These are phyloP conservation scores for Nycteola revayana DNA, from an alignment of 2,888 invertebrate genomes.

Conservation along the genomic window DNA sequence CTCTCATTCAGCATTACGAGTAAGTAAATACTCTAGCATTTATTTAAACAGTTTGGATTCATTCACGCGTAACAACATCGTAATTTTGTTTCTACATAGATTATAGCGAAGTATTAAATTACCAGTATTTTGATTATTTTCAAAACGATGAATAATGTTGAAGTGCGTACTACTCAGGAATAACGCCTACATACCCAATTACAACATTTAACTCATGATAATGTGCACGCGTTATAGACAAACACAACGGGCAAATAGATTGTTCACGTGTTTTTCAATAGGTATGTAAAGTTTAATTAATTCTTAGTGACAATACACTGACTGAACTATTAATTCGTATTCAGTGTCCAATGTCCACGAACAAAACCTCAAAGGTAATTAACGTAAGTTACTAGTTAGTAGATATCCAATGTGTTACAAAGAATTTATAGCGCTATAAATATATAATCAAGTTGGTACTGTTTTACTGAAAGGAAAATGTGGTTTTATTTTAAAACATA, in stretches of 20 bases:
- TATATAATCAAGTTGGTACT: too few species aligned
- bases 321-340: too few species aligned
- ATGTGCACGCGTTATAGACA: constrained; percentile 16
- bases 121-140: too few species aligned
- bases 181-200: neutral
- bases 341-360: neutral
- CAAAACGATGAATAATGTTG: constrained; percentile 1
- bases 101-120: too few species aligned
- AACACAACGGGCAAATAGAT: constrained; percentile 12
- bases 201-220: constrained; percentile 13
- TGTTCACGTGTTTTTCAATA: constrained; percentile 8
- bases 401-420: too few species aligned
- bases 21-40: too few species aligned
- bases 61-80: constrained; percentile 9
- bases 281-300: too few species aligned
- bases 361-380: too few species aligned
- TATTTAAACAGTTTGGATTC: constrained; percentile 23
- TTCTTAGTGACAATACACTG: neutral
- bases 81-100: constrained; percentile 9
- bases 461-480: too few species aligned
- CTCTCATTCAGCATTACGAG: constrained; percentile 2
- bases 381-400: too few species aligned
- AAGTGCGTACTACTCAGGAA: constrained; percentile 3
- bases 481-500: too few species aligned
- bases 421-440: too few species aligned